These are phyloP conservation scores for Cataglyphis livida DNA, from an alignment of 2,888 invertebrate species.

Conservation along the genomic window DNA sequence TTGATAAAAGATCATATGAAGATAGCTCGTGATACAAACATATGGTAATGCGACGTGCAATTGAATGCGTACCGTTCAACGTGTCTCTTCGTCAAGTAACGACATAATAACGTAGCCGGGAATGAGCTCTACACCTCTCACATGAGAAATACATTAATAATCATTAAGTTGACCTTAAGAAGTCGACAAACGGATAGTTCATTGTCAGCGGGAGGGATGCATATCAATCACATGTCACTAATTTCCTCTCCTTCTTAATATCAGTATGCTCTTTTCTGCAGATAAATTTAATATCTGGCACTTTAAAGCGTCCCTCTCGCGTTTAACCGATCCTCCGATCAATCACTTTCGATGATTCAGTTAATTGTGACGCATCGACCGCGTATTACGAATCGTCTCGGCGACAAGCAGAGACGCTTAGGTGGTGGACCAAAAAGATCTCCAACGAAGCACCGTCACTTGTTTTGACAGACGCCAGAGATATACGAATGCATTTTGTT, in stretches of 20 bases:
- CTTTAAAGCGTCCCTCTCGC: background rate
- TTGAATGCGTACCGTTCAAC: slow-evolving; percentile 5
- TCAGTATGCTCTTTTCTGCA: slow-evolving; percentile 6
- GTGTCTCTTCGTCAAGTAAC: background rate
- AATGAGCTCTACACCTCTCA: background rate
- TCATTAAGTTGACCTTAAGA: slow-evolving; percentile 24
- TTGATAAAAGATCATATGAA: slow-evolving; percentile 29
- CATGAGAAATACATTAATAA: slow-evolving; percentile 32
- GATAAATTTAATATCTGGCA: slow-evolving; percentile 44
- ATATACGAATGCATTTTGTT: slow-evolving; percentile 75
- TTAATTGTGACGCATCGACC: slow-evolving; percentile 49
- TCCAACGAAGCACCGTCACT: slow-evolving; percentile 71
- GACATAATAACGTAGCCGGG: slow-evolving; percentile 26
- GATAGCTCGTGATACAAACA: slow-evolving; percentile 20
- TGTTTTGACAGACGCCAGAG: slow-evolving; percentile 82
- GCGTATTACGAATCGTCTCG: slow-evolving; percentile 33
- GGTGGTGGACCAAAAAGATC: slow-evolving; percentile 66
- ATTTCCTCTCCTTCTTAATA: slow-evolving; percentile 31
- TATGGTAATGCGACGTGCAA: slow-evolving; percentile 8
- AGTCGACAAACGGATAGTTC: background rate
- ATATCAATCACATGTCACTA: slow-evolving; percentile 39
- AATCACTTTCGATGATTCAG: slow-evolving; percentile 50
- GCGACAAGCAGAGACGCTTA: slow-evolving; percentile 54
- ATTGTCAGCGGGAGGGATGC: background rate
- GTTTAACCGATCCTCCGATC: slow-evolving; percentile 38